A percentile compares a stretch with the other conserved stretches of the same genome.
These are phyloP conservation scores for Hemicrepidius hirtus DNA, from an alignment of 2,888 invertebrate genomes.

Conservation along the genomic window DNA sequence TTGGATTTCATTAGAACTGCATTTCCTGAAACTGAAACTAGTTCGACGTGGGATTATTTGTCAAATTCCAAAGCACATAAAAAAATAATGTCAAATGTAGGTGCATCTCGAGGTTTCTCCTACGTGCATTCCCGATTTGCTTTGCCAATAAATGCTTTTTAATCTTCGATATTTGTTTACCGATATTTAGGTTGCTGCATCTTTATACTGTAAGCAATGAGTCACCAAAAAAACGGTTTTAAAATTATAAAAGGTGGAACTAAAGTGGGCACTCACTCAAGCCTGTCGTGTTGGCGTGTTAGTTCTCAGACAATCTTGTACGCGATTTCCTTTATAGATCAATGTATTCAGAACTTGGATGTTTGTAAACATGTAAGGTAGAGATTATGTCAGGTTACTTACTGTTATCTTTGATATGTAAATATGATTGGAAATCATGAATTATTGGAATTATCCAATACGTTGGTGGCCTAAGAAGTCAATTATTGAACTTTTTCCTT, in stretches of 20 bases:
- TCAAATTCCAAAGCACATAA: no score
- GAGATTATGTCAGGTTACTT: no score
- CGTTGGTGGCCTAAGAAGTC: no score
- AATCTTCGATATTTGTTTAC: not conserved
- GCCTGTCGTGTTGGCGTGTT: slow-evolving; percentile 19
- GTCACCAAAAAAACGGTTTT: slow-evolving; percentile 22
- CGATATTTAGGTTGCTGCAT: slow-evolving; percentile 1
- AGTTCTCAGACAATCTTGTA: not conserved
- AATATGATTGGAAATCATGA: no score
- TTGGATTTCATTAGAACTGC: no score
- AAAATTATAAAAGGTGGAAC: not conserved
- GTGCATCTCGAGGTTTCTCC: not conserved
- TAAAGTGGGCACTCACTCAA: slow-evolving; percentile 4
- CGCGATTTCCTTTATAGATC: not conserved
- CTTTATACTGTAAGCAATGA: slow-evolving; percentile 19
- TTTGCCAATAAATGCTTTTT: not conserved
- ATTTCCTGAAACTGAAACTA: no score
- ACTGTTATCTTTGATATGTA: no score
- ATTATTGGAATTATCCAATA: no score
- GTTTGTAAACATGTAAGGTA: no score
- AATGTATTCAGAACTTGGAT: no score
- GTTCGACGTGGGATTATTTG: no score
- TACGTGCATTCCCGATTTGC: not conserved
- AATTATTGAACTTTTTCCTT: no score
- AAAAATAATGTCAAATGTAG: not conserved